Conservation (phyloP, 2,797 vertebrate species). For the Anolis apletophallus region DNA sequence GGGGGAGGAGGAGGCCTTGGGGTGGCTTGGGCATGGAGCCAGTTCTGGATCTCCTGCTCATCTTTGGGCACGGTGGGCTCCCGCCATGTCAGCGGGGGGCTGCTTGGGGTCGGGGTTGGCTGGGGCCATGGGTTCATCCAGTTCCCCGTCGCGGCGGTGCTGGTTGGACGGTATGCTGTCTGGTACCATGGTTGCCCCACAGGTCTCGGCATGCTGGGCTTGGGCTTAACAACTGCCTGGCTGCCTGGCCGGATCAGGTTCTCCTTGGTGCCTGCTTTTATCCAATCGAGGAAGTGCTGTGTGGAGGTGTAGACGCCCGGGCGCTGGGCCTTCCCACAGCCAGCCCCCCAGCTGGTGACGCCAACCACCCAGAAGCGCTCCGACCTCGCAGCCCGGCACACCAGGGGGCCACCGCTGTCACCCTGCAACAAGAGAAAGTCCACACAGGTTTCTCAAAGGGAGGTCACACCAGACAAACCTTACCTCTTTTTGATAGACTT, state of each 20-base stretch:
- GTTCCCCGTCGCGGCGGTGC: rapidly evolving
- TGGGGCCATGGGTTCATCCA: background rate
- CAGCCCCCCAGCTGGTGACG: constrained; percentile 38
- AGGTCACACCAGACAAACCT: too few species aligned
- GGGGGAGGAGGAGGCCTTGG: too few species aligned
- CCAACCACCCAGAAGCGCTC: constrained; percentile 40
- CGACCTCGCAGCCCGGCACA: constrained; percentile 4
- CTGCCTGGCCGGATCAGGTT: background rate
- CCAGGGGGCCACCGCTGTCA: constrained; percentile 15
- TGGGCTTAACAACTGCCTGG: too few species aligned
- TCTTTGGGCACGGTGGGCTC: background rate
- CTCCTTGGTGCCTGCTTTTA: constrained; percentile 19
- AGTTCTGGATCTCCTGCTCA: background rate
- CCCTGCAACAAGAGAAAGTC: background rate
- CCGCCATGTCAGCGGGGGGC: background rate
- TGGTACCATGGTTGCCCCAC: background rate
- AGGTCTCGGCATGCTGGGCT: background rate
- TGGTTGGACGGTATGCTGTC: rapidly evolving
- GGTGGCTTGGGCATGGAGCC: background rate
- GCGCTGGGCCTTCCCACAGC: constrained; percentile 18
- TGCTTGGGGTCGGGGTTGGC: background rate
- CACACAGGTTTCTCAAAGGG: background rate
- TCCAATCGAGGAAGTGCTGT: constrained; percentile 34
- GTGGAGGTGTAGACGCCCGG: constrained; percentile 40
- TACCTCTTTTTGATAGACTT: too few species aligned